Conservation (phyloP, 2,888 invertebrate species). For the Acleris emargana region DNA sequence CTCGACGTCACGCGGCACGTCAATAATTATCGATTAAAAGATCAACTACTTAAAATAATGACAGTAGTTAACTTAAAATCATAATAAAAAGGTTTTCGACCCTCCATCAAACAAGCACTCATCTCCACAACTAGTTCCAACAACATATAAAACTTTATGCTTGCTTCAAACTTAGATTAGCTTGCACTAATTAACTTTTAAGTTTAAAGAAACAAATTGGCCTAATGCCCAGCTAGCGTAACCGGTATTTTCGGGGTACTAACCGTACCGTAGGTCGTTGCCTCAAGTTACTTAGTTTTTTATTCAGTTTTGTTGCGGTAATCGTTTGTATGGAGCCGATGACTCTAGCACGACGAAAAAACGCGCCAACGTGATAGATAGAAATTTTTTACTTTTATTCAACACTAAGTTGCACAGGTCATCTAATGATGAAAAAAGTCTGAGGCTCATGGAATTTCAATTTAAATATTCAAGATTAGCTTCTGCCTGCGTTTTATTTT, state of each 20-base stretch:
- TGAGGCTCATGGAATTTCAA: constrained; percentile 11
- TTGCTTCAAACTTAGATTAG: not conserved
- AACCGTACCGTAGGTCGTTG: constrained; percentile 17
- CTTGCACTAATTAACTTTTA: not conserved
- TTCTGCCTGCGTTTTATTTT: too few species aligned
- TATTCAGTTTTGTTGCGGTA: not conserved
- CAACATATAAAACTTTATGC: not conserved
- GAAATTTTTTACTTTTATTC: too few species aligned
- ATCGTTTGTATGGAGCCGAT: constrained; percentile 7
- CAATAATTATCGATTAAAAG: too few species aligned
- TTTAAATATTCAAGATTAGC: too few species aligned
- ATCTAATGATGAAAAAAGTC: not conserved
- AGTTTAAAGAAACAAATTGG: constrained; percentile 9
- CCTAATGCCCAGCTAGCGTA: constrained; percentile 1
- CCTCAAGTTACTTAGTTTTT: constrained; percentile 12
- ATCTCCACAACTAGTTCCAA: not conserved
- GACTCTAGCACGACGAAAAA: constrained; percentile 6
- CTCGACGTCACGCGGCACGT: too few species aligned
- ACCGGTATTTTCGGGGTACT: constrained; percentile 11
- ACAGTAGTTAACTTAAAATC: not conserved
- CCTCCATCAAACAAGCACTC: not conserved
- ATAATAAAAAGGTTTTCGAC: not conserved
- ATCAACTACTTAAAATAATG: too few species aligned
- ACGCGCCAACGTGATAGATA: not conserved
- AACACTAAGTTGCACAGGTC: not conserved